Percentiles rank a stretch among this genome's conserved stretches.
phyloP scores from a whole-genome alignment of 2,888 invertebrate genomes.

The Lamellibrachia columna region DNA sequence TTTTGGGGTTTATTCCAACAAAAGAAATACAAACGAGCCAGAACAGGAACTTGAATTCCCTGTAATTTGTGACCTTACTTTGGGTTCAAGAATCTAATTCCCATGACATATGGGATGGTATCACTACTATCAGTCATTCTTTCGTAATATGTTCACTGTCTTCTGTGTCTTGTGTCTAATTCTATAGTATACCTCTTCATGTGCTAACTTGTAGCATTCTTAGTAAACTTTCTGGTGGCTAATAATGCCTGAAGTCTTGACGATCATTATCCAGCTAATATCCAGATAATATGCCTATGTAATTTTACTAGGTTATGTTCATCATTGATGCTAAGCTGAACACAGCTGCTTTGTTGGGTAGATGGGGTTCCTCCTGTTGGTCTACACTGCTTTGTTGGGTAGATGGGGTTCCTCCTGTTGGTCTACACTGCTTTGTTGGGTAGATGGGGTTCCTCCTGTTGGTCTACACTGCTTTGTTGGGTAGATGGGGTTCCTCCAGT shows the following conservation, averaged over 20 bases:
- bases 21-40: too few relatives aligned
- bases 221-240: not conserved
- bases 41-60: not conserved
- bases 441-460: too few relatives aligned
- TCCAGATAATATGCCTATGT: too few relatives aligned
- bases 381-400: not conserved
- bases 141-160: not conserved
- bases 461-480: not conserved
- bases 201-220: not conserved
- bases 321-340: not conserved
- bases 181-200: not conserved
- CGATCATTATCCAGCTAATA: not conserved
- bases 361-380: too few relatives aligned
- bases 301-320: not conserved
- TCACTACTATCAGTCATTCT: not conserved
- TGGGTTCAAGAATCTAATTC: not conserved
- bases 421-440: not conserved
- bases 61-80: not conserved
- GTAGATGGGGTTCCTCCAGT: too few relatives aligned
- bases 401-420: too few relatives aligned
- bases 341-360: not conserved
- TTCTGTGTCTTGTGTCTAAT: not conserved
- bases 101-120: not conserved
- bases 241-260: not conserved
- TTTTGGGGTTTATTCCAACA: too few relatives aligned